Evolutionary conservation across 2,888 invertebrate species (phyloP), one percentile per base, ranked within the genome.

Genomic region (Chaetogeoica ovagalla): DNA sequence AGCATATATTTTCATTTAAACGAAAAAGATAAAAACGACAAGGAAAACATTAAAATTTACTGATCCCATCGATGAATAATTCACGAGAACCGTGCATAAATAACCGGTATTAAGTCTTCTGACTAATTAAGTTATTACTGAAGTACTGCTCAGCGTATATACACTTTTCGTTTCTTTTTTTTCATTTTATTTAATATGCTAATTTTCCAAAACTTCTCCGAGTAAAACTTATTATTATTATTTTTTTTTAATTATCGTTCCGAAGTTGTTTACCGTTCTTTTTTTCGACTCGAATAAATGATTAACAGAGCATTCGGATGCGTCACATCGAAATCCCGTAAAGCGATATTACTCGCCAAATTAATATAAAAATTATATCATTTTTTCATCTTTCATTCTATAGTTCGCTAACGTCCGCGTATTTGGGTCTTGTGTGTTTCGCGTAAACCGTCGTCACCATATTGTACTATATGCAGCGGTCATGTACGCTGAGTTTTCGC

Each of bases 41-140:
- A 72, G 15, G 23, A 55, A 60, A 63, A 73, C 63, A 73, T 62
- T 30, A 52, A 63, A 73, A 63, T 63, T 73, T 63, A 73, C 73
- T 37, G 73, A 73, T 63, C 62, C 62, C 73, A 52, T 73, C 62
- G 52, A 73, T 73, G 73, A 73, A 73, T 73, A 63, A 73, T 73
- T 73, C 73, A 73, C 73, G 63, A 73, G 63, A 73, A 73, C 73
- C 63, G 52, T 21, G 73, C 52, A 73, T 73, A 73, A 73, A 63
- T 73, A 63, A 73, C 52, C 37, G 48, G 73, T 73, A 63, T 52
- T 52, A 63, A 73, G 63, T 73, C 48, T 63, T 73, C n/a, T 63
- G 37, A 52, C 73, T 62, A 73, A 73, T 73, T 63, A 73, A 73
- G 62, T 73, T 73, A 73, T 73, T 52, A 63, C 48, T 63, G 62